A percentile compares a stretch with the other conserved stretches of the same genome.
These are phyloP conservation scores for Ormyrus nitidulus DNA, from an alignment of 2,888 invertebrate species.

Conservation along the genomic window DNA sequence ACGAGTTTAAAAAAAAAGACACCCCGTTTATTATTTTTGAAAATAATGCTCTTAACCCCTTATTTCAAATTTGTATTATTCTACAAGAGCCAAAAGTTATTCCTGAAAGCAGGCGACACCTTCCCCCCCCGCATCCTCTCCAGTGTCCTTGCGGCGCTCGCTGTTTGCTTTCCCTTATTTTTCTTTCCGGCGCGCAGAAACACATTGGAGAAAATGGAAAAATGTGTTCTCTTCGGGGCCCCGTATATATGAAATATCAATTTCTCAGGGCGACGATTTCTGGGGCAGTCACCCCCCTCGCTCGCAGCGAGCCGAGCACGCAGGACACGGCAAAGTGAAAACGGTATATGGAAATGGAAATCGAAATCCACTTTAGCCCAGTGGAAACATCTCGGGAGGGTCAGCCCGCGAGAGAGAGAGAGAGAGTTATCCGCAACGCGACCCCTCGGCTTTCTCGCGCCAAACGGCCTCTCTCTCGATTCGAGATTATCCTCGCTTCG, in stretches of 20 bases:
- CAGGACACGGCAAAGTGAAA: constrained; percentile 44
- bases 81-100: too few relatives aligned
- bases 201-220: constrained; percentile 46
- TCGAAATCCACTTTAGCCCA: constrained; percentile 72
- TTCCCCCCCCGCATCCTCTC: too few relatives aligned
- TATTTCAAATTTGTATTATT: too few relatives aligned
- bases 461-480: constrained; percentile 23
- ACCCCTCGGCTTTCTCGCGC: constrained; percentile 39
- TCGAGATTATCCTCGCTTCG: constrained; percentile 48
- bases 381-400: constrained; percentile 70
- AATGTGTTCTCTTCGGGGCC: constrained; percentile 36
- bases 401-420: constrained; percentile 44
- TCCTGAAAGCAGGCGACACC: too few relatives aligned
- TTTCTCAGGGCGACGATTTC: constrained; percentile 69
- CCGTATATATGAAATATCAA: constrained; percentile 70
- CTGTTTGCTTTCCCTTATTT: constrained; percentile 3
- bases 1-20: too few relatives aligned
- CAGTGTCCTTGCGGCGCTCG: not conserved
- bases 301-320: too few relatives aligned
- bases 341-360: constrained; percentile 72
- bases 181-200: not conserved
- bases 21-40: too few relatives aligned
- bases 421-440: constrained; percentile 45
- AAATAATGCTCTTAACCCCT: too few relatives aligned
- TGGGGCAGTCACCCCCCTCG: constrained; percentile 17